phyloP scores from a whole-genome alignment of 1,140 invertebrate genomes.

The Saccostrea glomerata region DNA sequence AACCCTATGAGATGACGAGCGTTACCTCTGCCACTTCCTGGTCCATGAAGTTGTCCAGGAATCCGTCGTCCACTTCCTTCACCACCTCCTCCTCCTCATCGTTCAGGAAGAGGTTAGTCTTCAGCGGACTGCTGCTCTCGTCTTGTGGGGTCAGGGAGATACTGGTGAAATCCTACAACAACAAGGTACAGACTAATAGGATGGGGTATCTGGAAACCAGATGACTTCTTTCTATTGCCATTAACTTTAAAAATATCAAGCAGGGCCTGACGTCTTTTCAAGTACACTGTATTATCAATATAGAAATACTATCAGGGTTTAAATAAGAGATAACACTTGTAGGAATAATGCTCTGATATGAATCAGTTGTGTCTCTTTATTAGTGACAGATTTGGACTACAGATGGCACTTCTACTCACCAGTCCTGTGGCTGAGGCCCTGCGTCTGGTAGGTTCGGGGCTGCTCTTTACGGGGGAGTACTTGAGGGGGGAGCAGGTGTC shows the following conservation, averaged over 20 bases:
- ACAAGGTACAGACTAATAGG: background rate
- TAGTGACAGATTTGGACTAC: background rate
- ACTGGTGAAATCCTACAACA: conserved; percentile 62
- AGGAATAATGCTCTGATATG: background rate
- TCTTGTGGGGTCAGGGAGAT: conserved; percentile 36
- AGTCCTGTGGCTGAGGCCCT: conserved; percentile 53
- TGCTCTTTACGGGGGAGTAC: conserved; percentile 69
- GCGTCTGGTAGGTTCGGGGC: conserved; percentile 48
- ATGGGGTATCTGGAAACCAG: background rate
- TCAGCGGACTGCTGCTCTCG: conserved; percentile 64
- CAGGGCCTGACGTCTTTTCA: too few relatives aligned
- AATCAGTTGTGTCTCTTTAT: background rate
- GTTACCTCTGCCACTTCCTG: conserved; percentile 80
- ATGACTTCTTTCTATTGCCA: background rate
- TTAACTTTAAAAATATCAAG: too few relatives aligned
- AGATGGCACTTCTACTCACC: conserved; percentile 48
- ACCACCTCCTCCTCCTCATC: conserved; percentile 78
- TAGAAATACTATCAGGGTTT: too few relatives aligned
- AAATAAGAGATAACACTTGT: background rate
- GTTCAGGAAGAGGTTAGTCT: conserved; percentile 78
- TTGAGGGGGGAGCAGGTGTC: conserved; percentile 78
- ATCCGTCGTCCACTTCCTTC: conserved; percentile 82
- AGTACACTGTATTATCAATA: background rate
- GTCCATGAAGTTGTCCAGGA: conserved; percentile 84
- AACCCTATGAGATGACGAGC: too few relatives aligned